These are phyloP conservation scores for Theretra japonica DNA, from an alignment of 2,888 invertebrate species.

Conservation along the genomic window DNA sequence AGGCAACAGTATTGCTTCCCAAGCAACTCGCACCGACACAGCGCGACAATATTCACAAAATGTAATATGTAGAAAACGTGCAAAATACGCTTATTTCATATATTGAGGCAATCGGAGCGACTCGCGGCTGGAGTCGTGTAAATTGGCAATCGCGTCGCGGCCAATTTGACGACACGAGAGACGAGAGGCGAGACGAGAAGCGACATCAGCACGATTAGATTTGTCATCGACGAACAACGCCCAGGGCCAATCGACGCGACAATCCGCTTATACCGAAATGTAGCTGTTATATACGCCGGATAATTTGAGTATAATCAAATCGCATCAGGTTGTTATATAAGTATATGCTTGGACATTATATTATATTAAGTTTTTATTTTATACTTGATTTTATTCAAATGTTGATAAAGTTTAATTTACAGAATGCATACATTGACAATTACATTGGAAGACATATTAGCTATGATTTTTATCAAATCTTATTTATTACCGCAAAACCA, in stretches of 20 bases:
- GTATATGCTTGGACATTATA: too few species aligned
- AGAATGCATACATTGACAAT: too few species aligned
- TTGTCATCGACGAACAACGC: conserved; percentile 45
- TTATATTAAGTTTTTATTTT: not conserved
- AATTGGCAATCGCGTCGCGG: conserved; percentile 47
- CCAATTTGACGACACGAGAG: conserved; percentile 49
- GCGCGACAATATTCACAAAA: conserved; percentile 37
- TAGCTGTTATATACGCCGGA: not conserved
- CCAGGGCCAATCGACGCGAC: conserved; percentile 8
- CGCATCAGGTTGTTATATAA: too few species aligned
- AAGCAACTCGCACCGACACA: conserved; percentile 22
- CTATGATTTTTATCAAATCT: too few species aligned
- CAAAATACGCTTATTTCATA: conserved; percentile 39
- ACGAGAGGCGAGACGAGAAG: conserved; percentile 41
- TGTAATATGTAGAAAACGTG: conserved; percentile 45
- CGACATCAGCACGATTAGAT: conserved; percentile 56
- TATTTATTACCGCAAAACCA: too few species aligned
- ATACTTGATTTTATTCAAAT: too few species aligned
- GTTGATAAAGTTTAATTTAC: too few species aligned
- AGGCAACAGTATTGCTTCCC: conserved; percentile 11
- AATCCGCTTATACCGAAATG: not conserved
- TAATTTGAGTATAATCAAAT: not conserved
- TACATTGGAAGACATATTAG: too few species aligned
- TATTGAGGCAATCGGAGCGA: conserved; percentile 44
- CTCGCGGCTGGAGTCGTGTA: conserved; percentile 37